A percentile compares a stretch with the other conserved stretches of the same genome.
Evolutionary conservation across 2,113 vertebrate species (phyloP).

Genomic region (Holacanthus passer): DNA sequence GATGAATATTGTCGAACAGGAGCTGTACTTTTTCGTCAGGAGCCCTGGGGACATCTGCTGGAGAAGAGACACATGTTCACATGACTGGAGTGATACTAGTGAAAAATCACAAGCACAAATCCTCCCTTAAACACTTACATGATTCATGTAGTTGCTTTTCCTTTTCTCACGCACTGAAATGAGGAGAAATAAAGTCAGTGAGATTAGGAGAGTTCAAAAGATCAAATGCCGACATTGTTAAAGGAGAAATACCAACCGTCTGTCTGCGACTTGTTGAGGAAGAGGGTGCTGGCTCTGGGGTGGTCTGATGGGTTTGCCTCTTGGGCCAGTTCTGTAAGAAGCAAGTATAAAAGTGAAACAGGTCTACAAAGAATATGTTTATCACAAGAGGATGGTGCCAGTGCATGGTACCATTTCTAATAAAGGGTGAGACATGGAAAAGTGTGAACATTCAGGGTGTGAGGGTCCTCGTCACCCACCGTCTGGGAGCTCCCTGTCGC

Average conservation of each 20-base stretch:
- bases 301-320: conserved; percentile 98
- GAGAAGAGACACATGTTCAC: neutral
- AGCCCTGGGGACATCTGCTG: conserved; percentile 92
- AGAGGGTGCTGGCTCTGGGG: conserved; percentile 96
- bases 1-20: conserved; percentile 80
- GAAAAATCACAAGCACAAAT: no score
- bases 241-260: conserved; percentile 87
- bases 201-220: neutral
- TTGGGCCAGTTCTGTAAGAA: conserved; percentile 90
- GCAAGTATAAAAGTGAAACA: neutral
- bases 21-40: conserved; percentile 86
- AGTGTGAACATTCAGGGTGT: neutral
- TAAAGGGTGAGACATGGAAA: neutral
- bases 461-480: conserved; percentile 79
- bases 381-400: no score
- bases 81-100: no score
- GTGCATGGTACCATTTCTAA: no score
- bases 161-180: conserved; percentile 94
- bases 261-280: conserved; percentile 98
- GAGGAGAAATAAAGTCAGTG: conserved; percentile 42
- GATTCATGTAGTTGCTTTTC: conserved; percentile 98
- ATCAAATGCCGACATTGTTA: rapidly evolving
- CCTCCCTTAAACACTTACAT: conserved; percentile 82
- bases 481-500: conserved; percentile 93
- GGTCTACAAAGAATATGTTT: no score